phyloP scores from a whole-genome alignment of 2,888 invertebrate genomes.

The Drosophila anomelani region DNA sequence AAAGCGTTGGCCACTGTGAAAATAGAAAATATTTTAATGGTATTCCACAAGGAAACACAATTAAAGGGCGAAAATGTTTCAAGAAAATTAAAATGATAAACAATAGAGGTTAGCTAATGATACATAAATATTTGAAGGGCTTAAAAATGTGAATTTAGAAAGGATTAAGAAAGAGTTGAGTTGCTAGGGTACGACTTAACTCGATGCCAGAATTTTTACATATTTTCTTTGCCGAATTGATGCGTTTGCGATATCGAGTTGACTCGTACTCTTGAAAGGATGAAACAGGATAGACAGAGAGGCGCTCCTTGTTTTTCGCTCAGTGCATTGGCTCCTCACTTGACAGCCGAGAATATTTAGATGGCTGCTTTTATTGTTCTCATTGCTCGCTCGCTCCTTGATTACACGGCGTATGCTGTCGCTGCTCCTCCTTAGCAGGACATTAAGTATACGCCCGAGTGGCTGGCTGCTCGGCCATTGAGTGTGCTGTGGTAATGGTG shows the following conservation, averaged over 20 bases:
- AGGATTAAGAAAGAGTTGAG: background rate
- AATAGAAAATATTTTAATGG: background rate
- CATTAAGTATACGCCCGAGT: slow-evolving; percentile 57
- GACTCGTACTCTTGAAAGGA: background rate
- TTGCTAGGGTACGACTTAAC: background rate
- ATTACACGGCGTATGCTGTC: background rate
- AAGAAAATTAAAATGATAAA: background rate
- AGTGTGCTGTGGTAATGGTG: slow-evolving; percentile 1
- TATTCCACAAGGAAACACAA: background rate
- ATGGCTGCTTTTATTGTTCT: slow-evolving; percentile 4
- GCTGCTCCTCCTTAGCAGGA: slow-evolving; percentile 32
- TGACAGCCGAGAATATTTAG: slow-evolving; percentile 8
- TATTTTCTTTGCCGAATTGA: background rate
- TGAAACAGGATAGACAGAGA: background rate
- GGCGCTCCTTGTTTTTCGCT: background rate
- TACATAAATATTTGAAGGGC: background rate
- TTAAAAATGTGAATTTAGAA: background rate
- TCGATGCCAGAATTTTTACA: background rate
- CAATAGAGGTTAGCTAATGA: background rate
- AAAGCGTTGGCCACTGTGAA: background rate
- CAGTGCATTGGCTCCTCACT: slow-evolving; percentile 8
- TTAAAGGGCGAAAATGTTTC: background rate
- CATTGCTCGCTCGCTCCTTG: background rate
- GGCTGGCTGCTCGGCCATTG: slow-evolving; percentile 16
- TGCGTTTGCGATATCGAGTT: background rate